Base-by-base conservation (phyloP, 2,888 invertebrate species). In the Rhagonycha lutea region DNA sequence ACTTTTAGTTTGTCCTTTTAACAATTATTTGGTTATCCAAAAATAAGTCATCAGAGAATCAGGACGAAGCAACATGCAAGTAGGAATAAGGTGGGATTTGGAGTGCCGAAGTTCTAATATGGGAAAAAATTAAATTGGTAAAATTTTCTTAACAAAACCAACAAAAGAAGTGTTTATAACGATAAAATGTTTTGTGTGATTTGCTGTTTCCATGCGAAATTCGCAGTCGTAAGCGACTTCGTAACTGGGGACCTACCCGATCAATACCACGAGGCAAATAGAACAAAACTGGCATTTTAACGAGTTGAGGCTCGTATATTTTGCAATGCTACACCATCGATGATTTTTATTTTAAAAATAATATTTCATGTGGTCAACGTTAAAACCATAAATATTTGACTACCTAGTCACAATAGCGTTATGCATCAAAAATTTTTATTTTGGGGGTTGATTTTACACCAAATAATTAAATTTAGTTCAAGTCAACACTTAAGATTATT, bases 271-370 rank as follows among this genome's bases (percentile, higher is more conserved):
- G 74, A 23, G 47, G 77, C 77, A 74, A 77, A 77, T 77, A 74
- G 77, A 74, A 76, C 76, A 76, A 76, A 76, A 76, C 73, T 73
- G 76, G 76, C 70, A 77, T 74, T 77, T 77, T 77, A 77, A 77
- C 77, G 73, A 77, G 72, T 68, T 24, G 72, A 60, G 72, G 75
- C 73, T 75, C 75, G 68, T 78, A 75, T 78, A 75, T 78, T 78
- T 75, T 71, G 73, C 75, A 78, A 78, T 69, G 72, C 75, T 78
- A 75, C 75, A 71, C 78, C 78, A 72, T 68, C 73, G 78, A 73
- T 73, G 75, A 70, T 78, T 78, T 78, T 65, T 69, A 68, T 73
- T 77, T 75, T 62, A 69, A 75, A 75, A 75, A 75, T 74, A 76
- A 69, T 75, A 67, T 67, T 78, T 78, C 67, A 67, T 71, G 61